Evolutionary conservation across 2,888 invertebrate genomes (phyloP).

Genomic region (Physocephala rufipes): DNA sequence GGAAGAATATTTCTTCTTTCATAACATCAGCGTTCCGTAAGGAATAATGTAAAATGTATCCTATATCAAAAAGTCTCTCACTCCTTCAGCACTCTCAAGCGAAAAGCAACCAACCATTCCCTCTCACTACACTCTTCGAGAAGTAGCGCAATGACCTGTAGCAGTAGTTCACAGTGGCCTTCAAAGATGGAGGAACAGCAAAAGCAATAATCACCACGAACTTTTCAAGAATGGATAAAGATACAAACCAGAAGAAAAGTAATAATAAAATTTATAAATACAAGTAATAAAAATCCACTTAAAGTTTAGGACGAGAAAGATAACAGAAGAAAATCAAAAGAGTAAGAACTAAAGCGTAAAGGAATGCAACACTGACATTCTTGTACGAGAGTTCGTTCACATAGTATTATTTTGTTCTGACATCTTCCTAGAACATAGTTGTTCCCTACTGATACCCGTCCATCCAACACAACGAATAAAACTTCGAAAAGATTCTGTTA

Average conservation of each 20-base stretch:
- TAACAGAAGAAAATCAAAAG: background rate
- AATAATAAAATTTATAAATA: background rate
- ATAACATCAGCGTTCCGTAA: no score
- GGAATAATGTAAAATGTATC: no score
- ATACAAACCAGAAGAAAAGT: background rate
- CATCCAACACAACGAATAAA: no score
- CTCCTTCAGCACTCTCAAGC: background rate
- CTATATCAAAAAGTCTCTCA: no score
- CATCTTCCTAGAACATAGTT: no score
- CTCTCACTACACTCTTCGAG: no score
- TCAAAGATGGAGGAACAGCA: background rate
- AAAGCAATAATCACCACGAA: background rate
- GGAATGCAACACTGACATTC: background rate
- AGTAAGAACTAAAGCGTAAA: background rate
- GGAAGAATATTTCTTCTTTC: no score
- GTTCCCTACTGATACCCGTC: no score
- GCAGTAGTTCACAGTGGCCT: background rate
- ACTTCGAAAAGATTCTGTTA: no score
- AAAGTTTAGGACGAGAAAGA: background rate
- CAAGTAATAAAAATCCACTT: background rate
- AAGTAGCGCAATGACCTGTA: background rate
- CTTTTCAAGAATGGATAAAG: background rate
- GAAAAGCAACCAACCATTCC: no score
- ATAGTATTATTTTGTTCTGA: no score
- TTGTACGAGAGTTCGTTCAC: no score